Conservation (phyloP, 2,113 vertebrate species). For the Vidua macroura region DNA sequence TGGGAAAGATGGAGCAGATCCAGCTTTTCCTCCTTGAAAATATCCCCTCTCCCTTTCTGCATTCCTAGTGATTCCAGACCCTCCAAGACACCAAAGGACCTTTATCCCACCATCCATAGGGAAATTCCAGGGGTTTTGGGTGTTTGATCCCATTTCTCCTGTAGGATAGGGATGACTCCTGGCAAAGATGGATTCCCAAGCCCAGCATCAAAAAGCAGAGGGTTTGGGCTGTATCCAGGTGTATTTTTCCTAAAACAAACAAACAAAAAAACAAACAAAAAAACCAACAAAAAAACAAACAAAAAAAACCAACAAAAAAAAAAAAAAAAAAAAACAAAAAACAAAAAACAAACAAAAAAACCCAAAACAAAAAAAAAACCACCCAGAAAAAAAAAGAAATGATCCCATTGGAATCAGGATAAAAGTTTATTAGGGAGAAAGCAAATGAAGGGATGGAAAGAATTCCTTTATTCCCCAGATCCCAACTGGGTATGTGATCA, state of each 20-base stretch:
- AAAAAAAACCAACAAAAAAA: neutral
- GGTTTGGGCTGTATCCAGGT: neutral
- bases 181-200: neutral
- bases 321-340: too few relatives aligned
- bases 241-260: neutral
- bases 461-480: conserved; percentile 68
- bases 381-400: neutral
- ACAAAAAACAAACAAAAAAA: too few relatives aligned
- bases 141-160: neutral
- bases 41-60: neutral
- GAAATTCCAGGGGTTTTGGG: neutral
- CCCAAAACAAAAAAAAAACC: too few relatives aligned
- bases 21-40: neutral
- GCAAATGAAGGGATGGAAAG: conserved; percentile 69
- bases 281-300: too few relatives aligned
- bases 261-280: too few relatives aligned
- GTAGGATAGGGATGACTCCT: neutral
- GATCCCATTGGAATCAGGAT: conserved; percentile 65
- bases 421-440: conserved; percentile 73
- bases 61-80: neutral
- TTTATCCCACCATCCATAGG: rapidly evolving
- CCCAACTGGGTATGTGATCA: conserved; percentile 45
- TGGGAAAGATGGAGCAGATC: neutral
- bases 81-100: neutral
- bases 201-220: rapidly evolving